Evolutionary conservation across 2,113 vertebrate genomes (phyloP), one percentile per base, ranked within the genome.

Genomic region (Amazona vittata): DNA sequence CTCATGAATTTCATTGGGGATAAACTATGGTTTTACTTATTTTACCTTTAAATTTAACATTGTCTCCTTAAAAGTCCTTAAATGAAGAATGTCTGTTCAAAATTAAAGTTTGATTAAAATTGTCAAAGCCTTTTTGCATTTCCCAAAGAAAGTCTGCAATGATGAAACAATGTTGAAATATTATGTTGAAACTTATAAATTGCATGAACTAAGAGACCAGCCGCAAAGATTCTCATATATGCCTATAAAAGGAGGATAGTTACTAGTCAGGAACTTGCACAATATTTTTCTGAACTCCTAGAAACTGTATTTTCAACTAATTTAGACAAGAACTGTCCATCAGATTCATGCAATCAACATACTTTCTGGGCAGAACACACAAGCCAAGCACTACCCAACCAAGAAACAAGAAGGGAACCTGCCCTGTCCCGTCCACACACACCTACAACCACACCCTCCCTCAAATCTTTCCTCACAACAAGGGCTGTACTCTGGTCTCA

Each of bases 131-230:
- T 60, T 76, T 44, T 8, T 44, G 52, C 29, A 25, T 17, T 74
- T 85, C 33, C 33, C 24, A 68, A 50, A 75, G 33, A 33, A 75
- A 50, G 17, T 1, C 62, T 55, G 28, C 44, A 73, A 46, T 25
- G 20, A 85, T 11, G 57, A 79, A 93, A 91, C 22, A n/a, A 68
- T 73, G 47, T 64, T 89, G 84, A 87, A 89, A 95, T 13, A 24
- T 4, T 9, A 64, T 73, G 80, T 70, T 52, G 95, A 91, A 94
- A 93, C 57, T 50, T 59, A 39, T 9, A 63, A 77, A 46, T 2
- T 81, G 59, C 78, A 77, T 11, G 11, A 96, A 29, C 79, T 62
- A 77, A 29, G 41, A 69, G 33, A 55, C 5, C 55, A 69, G 76
- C 25, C n/a, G 24, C 43, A 43, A 55, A 55, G 13, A 31, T 68